Evolutionary conservation across 2,888 invertebrate genomes (phyloP), one percentile per base, ranked within the genome.

Genomic region (Deilephila porcellus): DNA sequence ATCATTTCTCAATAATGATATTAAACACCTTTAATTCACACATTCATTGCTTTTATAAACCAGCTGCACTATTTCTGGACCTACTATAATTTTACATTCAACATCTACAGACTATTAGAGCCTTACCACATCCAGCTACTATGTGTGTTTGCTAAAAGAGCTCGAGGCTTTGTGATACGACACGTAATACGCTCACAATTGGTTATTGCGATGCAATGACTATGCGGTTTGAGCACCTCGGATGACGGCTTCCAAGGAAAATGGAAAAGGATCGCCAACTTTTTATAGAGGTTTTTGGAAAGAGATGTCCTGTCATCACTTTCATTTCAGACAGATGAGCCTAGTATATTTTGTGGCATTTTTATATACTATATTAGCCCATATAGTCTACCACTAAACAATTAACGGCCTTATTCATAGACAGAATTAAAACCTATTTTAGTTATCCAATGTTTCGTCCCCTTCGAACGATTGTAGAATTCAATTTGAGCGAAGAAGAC

Each of bases 191-290:
- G 90, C 87, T 90, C 93, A 95, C 95, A 95, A 95, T 95, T 93
- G 93, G 94, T 95, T 95, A 95, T 95, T 95, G 95, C 95, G 91
- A 81, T 88, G 92, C 93, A 91, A 89, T 95, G 95, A 95, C 95
- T 88, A 81, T 86, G 95, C 95, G 92, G 90, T 94, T 95, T 91
- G 87, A 79, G 79, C 82, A 81, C 81, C 82, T 80, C 82, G 85
- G 86, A 84, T 86, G 88, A 85, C 87, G 85, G 86, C 86, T 86
- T 82, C 85, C 82, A 82, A 87, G 85, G 86, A 89, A 89, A 90
- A 86, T 88, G 85, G 85, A 82, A 86, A 87, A 88, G 85, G 87
- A 86, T 84, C 84, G 82, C 45, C 19, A 53, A 74, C 70, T 67
- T 70, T 74, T 74, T 72, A 71, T 63, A 34, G 60, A 34, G 59